phyloP scores from a whole-genome alignment of 1,140 invertebrate genomes.

The Trachelipus rathkii region DNA sequence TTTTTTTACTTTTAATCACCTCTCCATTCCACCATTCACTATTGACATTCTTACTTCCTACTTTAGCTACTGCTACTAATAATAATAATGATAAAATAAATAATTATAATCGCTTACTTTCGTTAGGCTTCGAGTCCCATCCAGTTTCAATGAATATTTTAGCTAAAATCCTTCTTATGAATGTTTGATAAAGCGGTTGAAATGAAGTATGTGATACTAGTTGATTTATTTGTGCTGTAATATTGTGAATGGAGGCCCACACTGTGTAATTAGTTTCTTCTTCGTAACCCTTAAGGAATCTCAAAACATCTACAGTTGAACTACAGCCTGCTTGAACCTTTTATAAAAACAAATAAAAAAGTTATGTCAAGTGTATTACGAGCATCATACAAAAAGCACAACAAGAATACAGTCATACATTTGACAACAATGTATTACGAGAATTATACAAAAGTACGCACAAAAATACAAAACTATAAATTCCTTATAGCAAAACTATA shows the following conservation, averaged over 20 bases:
- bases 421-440: too few species aligned
- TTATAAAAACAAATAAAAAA: background rate
- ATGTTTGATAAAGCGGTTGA: slow-evolving; percentile 63
- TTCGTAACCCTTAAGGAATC: slow-evolving; percentile 69
- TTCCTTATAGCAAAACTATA: too few species aligned
- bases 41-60: too few species aligned
- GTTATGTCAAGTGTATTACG: too few species aligned
- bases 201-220: slow-evolving; percentile 73
- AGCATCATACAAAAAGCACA: too few species aligned
- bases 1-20: too few species aligned
- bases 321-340: slow-evolving; percentile 76
- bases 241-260: slow-evolving; percentile 80
- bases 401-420: too few species aligned
- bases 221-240: slow-evolving; percentile 67
- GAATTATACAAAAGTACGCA: too few species aligned
- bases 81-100: background rate
- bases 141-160: slow-evolving; percentile 68
- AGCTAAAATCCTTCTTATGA: slow-evolving; percentile 64
- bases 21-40: too few species aligned
- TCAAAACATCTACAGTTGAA: slow-evolving; percentile 70
- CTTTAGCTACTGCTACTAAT: too few species aligned
- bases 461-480: too few species aligned
- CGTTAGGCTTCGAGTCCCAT: slow-evolving; percentile 62
- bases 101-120: background rate
- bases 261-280: slow-evolving; percentile 89